Evolutionary conservation across 2,797 vertebrate genomes (phyloP), one percentile per base, ranked within the genome.

Genomic region (Pseudotriccus pelzelni): DNA sequence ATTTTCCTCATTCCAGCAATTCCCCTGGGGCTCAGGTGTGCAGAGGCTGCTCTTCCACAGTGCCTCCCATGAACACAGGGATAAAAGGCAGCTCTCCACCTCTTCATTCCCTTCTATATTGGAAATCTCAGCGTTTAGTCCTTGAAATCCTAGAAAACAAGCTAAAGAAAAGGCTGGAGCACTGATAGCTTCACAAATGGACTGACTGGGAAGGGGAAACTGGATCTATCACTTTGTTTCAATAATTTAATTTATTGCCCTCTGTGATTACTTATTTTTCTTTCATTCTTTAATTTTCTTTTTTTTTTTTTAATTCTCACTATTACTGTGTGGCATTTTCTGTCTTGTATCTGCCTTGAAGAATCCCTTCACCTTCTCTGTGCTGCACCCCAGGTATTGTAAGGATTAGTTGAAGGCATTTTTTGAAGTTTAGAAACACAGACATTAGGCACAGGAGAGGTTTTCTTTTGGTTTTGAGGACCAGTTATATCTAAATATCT

Each of bases 61-160:
- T 4, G 13, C 67, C 12, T 13, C n/a, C 49, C 30, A 2, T 1
- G 0, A 27, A 15, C 14, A 1, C 2, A 19, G 53, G 37, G 22
- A 58, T 39, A 41, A 63, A 32, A 37, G 39, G 63, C 36, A 64
- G 10, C 12, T 63, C 68, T 21, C 1, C 19, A 25, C 14, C 52
- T 28, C 41, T 39, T n/a, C 14, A 14, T 50, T 62, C 43, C 25
- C 12, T n/a, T 53, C 52, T 39, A 0, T 41, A 7, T 56, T 21
- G 72, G 25, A 56, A 72, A 27, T 23, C 12, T 44, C 68, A 16
- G 37, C 34, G 43, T 32, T 53, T 70, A 59, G 41, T 30, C 39
- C 14, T 43, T 75, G 25, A 5, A 37, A 17, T 46, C 47, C 49
- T 52, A 41, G 47, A 30, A 63, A 47, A 34, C 14, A 77, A 66